Base-by-base conservation (phyloP, 2,797 vertebrate genomes). In the Sarcophilus harrisii region DNA sequence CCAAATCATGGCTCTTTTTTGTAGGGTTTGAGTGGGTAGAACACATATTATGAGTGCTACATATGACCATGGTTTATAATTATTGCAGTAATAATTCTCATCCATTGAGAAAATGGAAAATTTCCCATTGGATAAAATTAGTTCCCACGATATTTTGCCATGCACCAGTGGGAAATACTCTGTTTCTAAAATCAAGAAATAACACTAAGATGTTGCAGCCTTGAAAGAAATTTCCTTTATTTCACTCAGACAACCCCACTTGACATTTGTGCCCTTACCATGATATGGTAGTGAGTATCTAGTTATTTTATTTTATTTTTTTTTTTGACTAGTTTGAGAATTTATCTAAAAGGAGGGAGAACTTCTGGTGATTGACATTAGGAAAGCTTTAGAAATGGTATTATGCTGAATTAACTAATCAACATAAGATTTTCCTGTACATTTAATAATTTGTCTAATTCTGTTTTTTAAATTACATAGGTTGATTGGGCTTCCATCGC, bases 381-480 rank as follows among this genome's bases (percentile, higher is more conserved):
- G 94, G 58, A 93, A 95, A 73, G 38, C 59, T 97, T 97, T 97
- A 73, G 0, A 95, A 96, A 96, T 96, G 58, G 92, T 92, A 95
- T 24, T 73, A n/a, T 97, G 91, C 94, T 49, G 55, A 95, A 55
- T 95, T 97, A 93, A 91, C 92, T 96, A 93, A 91, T 94, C 91
- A 90, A 66, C 96, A 52, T 97, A 96, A 94, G 60, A 59, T 94
- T 96, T 92, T 97, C 73, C 30, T 32, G 94, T 89, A 94, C 96
- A 97, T 73, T 97, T 92, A 95, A 97, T 94, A 55, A 73, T 96
- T 97, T 96, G 92, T 97, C 95, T 94, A 95, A 97, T 96, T 97
- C 73, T 32, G 95, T 81, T 96, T 60, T 91, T 97, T 93, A 96
- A 93, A 73, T 49, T 62, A 81, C 30, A 90, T 95, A 32, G 96